Evolutionary conservation across 2,113 vertebrate genomes (phyloP), one percentile per base, ranked within the genome.

Genomic region (Lethenteron camtschaticum): DNA sequence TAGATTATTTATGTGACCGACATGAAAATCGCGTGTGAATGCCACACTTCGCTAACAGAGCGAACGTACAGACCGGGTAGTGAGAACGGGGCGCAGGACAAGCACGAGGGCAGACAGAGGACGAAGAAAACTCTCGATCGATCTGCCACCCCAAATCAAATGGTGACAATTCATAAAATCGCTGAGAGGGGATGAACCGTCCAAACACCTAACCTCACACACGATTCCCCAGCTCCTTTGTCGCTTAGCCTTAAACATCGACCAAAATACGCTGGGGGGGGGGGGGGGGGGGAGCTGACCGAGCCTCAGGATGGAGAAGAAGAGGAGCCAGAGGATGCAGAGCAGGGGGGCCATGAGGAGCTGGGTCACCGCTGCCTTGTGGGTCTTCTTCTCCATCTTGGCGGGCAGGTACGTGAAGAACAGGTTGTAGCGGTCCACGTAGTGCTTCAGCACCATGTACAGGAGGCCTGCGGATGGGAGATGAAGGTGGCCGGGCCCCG

Each of bases 321-420:
- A 66, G 7, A 66, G 20, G 14, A 66, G 10, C 60, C 60, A 66
- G 9, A 66, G 60, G 14, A 66, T 66, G 60, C 60, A 66, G 60
- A 66, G 60, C 14, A 66, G 60, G 14, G 60, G 60, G 60, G 60
- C 60, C 9, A 66, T 66, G 60, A 66, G 60, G n/a, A 66, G 60
- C 60, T 66, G 60, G 14, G 14, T 14, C 10, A 66, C 60, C n/a
- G 60, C 60, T 16, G 60, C 20, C 60, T 16, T 20, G 10, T 66
- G 60, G 14, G 20, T 20, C n/a, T 20, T 66, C 20, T 14, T 14
- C 60, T 66, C 60, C 60, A 66, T 66, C 60, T 20, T 66, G 14
- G n/a, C 60, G 20, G 60, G 9, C 20, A 20, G n/a, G 20, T 66
- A 66, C 10, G 60, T 20, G 20, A 16, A 66, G 60, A 16, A 66